These are phyloP conservation scores for Drosophila funebris DNA, from an alignment of 1,140 invertebrate species.

Conservation along the genomic window DNA sequence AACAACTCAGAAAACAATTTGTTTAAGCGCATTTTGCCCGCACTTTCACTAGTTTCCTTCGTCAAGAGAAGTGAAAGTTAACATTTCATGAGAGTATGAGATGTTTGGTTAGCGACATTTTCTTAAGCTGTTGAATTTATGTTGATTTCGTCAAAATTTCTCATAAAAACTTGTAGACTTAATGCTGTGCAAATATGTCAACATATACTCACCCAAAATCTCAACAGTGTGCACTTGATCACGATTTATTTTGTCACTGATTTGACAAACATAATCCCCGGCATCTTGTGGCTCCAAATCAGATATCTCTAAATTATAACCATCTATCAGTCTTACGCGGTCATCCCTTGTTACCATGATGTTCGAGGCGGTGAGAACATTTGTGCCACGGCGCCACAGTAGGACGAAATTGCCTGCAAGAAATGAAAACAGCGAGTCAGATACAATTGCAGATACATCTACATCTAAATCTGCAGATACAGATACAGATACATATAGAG, in stretches of 20 bases:
- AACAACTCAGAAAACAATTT: neutral
- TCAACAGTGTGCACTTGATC: slow-evolving; percentile 85
- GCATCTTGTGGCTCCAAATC: slow-evolving; percentile 85
- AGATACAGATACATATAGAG: slow-evolving; percentile 3
- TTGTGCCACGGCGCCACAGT: slow-evolving; percentile 87
- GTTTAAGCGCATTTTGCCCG: neutral
- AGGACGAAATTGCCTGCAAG: slow-evolving; percentile 86
- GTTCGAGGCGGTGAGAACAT: slow-evolving; percentile 88
- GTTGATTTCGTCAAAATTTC: neutral
- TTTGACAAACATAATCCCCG: slow-evolving; percentile 87
- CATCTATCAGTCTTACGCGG: slow-evolving; percentile 87
- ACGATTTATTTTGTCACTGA: slow-evolving; percentile 87
- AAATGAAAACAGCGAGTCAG: slow-evolving; percentile 8
- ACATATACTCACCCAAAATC: slow-evolving; percentile 80
- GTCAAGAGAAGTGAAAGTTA: neutral
- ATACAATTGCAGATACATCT: neutral
- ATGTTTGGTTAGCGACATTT: no score
- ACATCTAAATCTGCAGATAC: no score
- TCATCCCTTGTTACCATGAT: slow-evolving; percentile 89
- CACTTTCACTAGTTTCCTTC: no score
- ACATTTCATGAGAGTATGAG: neutral
- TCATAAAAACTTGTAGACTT: slow-evolving; percentile 4
- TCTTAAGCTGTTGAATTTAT: slow-evolving; percentile 6
- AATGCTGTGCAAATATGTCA: slow-evolving; percentile 45
- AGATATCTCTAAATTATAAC: slow-evolving; percentile 88